Base-by-base conservation (phyloP, 2,113 vertebrate genomes). In the Protobothrops mucrosquamatus region DNA sequence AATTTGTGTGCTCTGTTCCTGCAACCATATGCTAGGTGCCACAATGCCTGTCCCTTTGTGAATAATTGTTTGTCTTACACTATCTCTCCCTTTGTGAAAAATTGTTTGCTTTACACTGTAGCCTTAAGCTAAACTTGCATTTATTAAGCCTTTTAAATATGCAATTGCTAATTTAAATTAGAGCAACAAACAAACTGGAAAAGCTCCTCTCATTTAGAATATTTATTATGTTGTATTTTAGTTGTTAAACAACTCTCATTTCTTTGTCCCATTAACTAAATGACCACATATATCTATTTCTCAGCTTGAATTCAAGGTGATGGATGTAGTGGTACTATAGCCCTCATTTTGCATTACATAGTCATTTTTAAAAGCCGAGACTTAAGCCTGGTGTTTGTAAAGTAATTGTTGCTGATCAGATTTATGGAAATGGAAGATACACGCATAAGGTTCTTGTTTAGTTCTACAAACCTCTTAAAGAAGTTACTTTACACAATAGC, bases 311-410 rank as follows among this genome's bases (percentile, higher is more conserved):
- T 88, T 34, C 69, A 85, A 85, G 46, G 2, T 96, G 94, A 96
- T 96, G 94, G 93, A 92, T 94, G 89, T 64, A 93, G 14, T 91
- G 89, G 54, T 59, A 69, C 91, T 93, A 91, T 90, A 92, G 56
- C 86, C 89, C 91, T 94, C 96, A 94, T 91, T 96, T 61, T 95
- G 89, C 93, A 94, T 94, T 87, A 92, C 93, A 88, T 69, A 74
- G 39, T 89, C 90, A 87, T 91, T 95, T 95, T 96, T 95, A 92
- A 92, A 93, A 94, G 81, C 88, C 74, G 12, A 92, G 93, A 91
- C 64, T 92, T 95, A 94, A 95, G 93, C 85, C 74, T 29, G 20
- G 15, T 85, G 54, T 93, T 85, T 55, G 57, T 93, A 52, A 57
- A 93, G 92, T 64, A 34, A 4, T 95, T 92, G 39, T 59, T 94